Evolutionary conservation across 2,888 invertebrate species (phyloP).

Genomic region (Bruchidius siliquastri): DNA sequence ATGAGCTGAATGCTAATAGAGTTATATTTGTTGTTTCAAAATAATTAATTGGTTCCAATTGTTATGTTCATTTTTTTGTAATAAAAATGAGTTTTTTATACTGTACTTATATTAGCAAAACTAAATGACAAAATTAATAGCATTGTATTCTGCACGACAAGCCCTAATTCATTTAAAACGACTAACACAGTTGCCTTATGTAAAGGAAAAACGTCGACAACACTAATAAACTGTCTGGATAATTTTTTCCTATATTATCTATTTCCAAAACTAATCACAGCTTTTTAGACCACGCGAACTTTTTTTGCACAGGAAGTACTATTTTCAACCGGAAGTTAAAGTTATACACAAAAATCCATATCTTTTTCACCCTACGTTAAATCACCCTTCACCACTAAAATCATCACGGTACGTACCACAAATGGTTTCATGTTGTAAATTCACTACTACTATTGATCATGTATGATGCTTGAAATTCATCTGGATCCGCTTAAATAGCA

Average conservation of each 20-base stretch:
- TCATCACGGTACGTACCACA: constrained; percentile 37
- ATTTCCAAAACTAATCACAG: background rate
- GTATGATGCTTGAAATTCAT: constrained; percentile 36
- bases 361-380: background rate
- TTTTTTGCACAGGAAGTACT: background rate
- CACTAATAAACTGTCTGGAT: background rate
- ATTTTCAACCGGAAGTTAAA: background rate
- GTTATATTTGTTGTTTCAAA: no score
- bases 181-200: no score
- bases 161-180: no score
- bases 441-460: constrained; percentile 40
- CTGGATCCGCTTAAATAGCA: constrained; percentile 30
- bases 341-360: background rate
- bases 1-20: no score
- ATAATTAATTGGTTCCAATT: no score
- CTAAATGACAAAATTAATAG: no score
- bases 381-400: background rate
- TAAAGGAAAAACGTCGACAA: background rate
- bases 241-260: no score
- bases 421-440: constrained; percentile 41
- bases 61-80: no score
- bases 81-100: no score
- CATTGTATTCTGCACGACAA: no score
- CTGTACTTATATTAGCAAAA: no score
- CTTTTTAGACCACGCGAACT: background rate